Evolutionary conservation across 2,888 invertebrate genomes (phyloP).

Genomic region (Patella caerulea): DNA sequence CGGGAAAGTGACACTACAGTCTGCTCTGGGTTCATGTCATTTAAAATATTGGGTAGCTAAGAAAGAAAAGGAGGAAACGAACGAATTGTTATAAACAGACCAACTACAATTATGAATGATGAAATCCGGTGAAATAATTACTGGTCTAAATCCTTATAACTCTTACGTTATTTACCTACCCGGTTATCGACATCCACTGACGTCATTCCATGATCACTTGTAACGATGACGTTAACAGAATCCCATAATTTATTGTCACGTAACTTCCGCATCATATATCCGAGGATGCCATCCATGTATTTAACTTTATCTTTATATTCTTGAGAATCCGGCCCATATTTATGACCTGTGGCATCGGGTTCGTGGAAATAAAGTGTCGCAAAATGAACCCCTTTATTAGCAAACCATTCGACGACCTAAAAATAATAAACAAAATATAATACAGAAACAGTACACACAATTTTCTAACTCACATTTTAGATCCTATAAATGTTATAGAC

Average conservation of each 20-base stretch:
- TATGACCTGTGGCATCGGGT: conserved; percentile 60
- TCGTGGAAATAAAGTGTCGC: conserved; percentile 60
- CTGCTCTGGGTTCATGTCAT: no score
- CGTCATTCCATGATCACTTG: conserved; percentile 67
- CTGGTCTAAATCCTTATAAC: no score
- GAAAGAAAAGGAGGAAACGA: no score
- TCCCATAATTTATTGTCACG: conserved; percentile 25
- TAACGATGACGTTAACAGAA: conserved; percentile 56
- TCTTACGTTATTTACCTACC: conserved; percentile 34
- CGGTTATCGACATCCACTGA: conserved; percentile 39
- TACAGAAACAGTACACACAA: no score
- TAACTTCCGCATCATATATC: neutral
- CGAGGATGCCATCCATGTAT: conserved; percentile 46
- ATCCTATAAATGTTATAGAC: no score
- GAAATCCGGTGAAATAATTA: no score
- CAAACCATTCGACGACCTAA: conserved; percentile 68
- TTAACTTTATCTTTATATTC: conserved; percentile 42
- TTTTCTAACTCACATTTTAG: no score
- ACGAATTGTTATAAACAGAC: no score
- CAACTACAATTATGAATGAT: no score
- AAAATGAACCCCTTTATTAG: conserved; percentile 43
- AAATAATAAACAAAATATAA: neutral
- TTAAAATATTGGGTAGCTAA: no score
- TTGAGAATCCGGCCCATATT: conserved; percentile 51
- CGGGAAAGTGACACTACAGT: no score